phyloP scores from a whole-genome alignment of 2,797 vertebrate species.

The Malacoraja senta region DNA sequence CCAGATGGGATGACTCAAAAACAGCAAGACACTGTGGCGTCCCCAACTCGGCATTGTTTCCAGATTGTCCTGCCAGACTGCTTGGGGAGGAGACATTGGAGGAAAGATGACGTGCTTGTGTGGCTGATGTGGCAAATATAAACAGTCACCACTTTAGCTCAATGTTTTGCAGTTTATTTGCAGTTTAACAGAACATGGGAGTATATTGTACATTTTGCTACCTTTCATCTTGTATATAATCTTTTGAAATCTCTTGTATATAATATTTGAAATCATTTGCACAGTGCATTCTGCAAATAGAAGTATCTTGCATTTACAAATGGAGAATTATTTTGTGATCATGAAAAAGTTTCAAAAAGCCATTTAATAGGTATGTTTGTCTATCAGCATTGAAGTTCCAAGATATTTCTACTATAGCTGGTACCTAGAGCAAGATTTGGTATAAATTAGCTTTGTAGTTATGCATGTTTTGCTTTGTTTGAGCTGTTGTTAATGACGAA shows the following conservation, averaged over 20 bases:
- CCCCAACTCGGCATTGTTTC: constrained; percentile 13
- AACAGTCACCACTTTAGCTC: neutral
- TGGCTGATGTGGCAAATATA: neutral
- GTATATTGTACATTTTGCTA: too few relatives aligned
- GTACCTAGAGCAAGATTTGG: neutral
- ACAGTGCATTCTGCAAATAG: neutral
- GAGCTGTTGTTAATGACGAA: constrained; percentile 4
- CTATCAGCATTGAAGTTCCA: neutral
- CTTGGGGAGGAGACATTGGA: neutral
- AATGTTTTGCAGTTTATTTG: neutral
- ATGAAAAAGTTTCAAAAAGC: neutral
- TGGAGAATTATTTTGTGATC: neutral
- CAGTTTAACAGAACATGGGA: neutral
- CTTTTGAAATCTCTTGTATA: neutral
- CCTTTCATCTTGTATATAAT: neutral
- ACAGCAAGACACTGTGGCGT: neutral
- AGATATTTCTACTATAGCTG: neutral
- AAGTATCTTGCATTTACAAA: neutral
- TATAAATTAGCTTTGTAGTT: neutral
- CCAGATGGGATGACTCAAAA: constrained; percentile 29
- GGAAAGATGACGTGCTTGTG: neutral
- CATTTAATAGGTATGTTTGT: neutral
- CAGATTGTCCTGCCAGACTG: constrained; percentile 10
- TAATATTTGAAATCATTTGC: neutral
- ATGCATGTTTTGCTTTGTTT: neutral